phyloP scores from a whole-genome alignment of 2,113 vertebrate genomes.

The Trochalopteron elliotii region DNA sequence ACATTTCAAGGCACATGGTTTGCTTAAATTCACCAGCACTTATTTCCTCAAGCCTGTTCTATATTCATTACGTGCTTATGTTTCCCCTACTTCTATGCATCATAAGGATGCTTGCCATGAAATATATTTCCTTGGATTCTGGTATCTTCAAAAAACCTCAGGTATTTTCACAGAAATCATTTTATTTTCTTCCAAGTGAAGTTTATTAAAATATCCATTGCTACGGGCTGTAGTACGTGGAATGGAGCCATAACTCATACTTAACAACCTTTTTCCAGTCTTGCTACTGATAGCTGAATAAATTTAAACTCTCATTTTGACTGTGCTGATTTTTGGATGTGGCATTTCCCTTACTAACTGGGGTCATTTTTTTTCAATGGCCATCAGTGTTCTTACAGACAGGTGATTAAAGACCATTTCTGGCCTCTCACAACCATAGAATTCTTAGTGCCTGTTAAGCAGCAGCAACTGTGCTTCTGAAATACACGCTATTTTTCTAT shows the following conservation, averaged over 20 bases:
- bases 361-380: not conserved
- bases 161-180: conserved; percentile 29
- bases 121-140: conserved; percentile 14
- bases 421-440: not conserved
- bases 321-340: not conserved
- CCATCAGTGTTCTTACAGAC: not conserved
- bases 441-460: not conserved
- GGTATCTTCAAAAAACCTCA: conserved; percentile 45
- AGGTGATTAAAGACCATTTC: not conserved
- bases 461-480: not conserved
- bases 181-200: conserved; percentile 52
- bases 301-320: conserved; percentile 11
- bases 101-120: not conserved
- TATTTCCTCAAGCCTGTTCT: conserved; percentile 12
- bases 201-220: conserved; percentile 48
- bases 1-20: not conserved
- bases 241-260: conserved; percentile 24
- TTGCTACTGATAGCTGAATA: not conserved
- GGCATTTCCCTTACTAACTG: not conserved
- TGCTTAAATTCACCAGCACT: conserved; percentile 1
- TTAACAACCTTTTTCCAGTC: conserved; percentile 34
- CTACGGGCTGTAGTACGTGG: not conserved
- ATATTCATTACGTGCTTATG: conserved; percentile 12
- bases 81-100: not conserved
- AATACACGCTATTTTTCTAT: not conserved